Evolutionary conservation across 2,888 invertebrate species (phyloP), one percentile per base, ranked within the genome.

Genomic region (Hemistola chrysoprasaria): DNA sequence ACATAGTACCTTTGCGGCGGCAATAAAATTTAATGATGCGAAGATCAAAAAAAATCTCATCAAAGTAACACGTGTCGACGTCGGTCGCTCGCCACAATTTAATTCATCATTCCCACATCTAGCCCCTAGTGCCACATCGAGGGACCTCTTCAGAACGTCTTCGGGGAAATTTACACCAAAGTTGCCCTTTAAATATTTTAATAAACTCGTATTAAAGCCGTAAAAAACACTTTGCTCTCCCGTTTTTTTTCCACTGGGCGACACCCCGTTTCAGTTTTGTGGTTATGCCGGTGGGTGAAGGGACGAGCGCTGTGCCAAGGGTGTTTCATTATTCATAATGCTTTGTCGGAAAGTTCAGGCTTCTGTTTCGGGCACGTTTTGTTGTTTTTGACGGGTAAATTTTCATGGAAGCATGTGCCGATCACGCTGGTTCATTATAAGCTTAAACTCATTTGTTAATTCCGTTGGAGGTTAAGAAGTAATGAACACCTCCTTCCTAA

Each of bases 131-230:
- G 74, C 69, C 64, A 70, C 67, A 72, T 66, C 74, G 59, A 59
- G 78, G 74, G 80, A 73, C 78, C 72, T 70, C 70, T 76, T 68
- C 16, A 62, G 59, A 65, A 59, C 71, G 87, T 85, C 87, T 86
- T 85, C 72, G 57, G 87, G 87, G 87, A 88, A 88, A 88, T 88
- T 82, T 69, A 53, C 72, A 65, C 68, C 69, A 81, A 87, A 87
- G 79, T 86, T 85, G 55, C 71, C 74, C 80, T 77, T 87, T 87
- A 85, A 87, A 88, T 87, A 88, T 86, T 87, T 85, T 85, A 87
- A 87, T 88, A 85, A 87, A 87, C 81, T 77, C 75, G 81, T 84
- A 85, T 86, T 84, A 83, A 74, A 81, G 79, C 74, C 79, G 85
- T 85, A 86, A 86, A 85, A 87, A 87, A 86, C 86, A 85, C 81